These are phyloP conservation scores for Mesocentrotus franciscanus DNA, from an alignment of 53 echinoderm and acorn worm species.

Conservation along the genomic window DNA sequence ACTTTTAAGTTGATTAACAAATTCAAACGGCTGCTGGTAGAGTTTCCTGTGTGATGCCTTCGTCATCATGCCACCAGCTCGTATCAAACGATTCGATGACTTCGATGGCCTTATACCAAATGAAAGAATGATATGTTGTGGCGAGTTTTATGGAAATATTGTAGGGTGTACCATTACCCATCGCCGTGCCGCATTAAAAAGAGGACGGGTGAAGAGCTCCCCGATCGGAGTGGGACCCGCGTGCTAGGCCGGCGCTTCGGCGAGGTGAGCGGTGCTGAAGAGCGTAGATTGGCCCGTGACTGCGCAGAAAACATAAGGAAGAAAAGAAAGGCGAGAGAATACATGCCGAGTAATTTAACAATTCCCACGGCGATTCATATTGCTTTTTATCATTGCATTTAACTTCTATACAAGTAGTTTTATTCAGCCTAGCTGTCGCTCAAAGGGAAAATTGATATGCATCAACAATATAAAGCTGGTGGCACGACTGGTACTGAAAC, in stretches of 20 bases:
- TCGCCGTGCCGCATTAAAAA: slow-evolving; percentile 32
- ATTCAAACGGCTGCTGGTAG: slow-evolving; percentile 52
- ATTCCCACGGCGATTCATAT: slow-evolving; percentile 29
- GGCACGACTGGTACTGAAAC: slow-evolving; percentile 1
- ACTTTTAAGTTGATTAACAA: slow-evolving; percentile 48
- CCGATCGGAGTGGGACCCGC: slow-evolving; percentile 19
- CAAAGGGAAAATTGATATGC: background rate
- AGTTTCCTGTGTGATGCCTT: background rate
- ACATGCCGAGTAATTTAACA: slow-evolving; percentile 15
- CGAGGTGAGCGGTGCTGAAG: slow-evolving; percentile 37
- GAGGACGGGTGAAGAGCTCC: background rate
- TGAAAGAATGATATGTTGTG: slow-evolving; percentile 4
- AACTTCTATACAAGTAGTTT: slow-evolving; percentile 15
- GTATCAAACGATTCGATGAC: background rate
- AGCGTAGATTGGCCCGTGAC: slow-evolving; percentile 13
- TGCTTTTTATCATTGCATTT: slow-evolving; percentile 10
- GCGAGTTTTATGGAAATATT: slow-evolving; percentile 58
- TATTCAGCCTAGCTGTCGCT: background rate
- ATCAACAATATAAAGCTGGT: background rate
- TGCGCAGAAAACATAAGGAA: no score
- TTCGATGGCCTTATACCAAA: background rate
- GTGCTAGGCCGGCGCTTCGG: slow-evolving; percentile 42
- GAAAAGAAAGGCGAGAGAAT: background rate
- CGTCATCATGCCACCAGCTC: background rate
- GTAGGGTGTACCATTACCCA: slow-evolving; percentile 47